Percentiles rank a stretch among this genome's conserved stretches.
Conservation (phyloP, 2,888 invertebrate species). For the Euplexia lucipara region DNA sequence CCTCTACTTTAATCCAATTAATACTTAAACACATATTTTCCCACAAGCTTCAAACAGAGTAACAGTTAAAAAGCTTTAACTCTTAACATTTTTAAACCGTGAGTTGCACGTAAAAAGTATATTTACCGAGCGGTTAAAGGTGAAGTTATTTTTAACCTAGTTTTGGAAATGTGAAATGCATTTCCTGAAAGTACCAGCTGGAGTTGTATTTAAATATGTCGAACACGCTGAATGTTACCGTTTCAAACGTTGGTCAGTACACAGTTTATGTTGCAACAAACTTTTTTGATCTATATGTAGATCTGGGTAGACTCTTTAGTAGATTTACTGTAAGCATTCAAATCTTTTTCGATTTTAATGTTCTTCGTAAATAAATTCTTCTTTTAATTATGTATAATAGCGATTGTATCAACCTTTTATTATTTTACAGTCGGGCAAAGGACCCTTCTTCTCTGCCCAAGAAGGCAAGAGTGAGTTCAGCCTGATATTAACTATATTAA, state of each 20-base stretch:
- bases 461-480: too few species aligned
- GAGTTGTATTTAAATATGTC: conserved; percentile 27
- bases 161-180: conserved; percentile 52
- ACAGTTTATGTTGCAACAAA: not conserved
- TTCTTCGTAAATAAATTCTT: too few species aligned
- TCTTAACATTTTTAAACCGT: conserved; percentile 42
- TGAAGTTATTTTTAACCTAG: conserved; percentile 63
- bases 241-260: conserved; percentile 25
- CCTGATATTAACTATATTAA: too few species aligned
- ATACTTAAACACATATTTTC: conserved; percentile 16
- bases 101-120: conserved; percentile 46
- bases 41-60: conserved; percentile 8
- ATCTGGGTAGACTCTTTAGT: too few species aligned
- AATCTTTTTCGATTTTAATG: too few species aligned
- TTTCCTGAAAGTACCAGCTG: conserved; percentile 34
- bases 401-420: too few species aligned
- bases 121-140: conserved; percentile 58
- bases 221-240: not conserved
- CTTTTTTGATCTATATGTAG: too few species aligned
- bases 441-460: too few species aligned
- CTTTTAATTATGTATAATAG: too few species aligned
- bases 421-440: too few species aligned
- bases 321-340: too few species aligned
- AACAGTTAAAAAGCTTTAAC: conserved; percentile 46
- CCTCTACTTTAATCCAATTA: not conserved